Percentiles rank a stretch among this genome's conserved stretches.
Conservation (phyloP, 2,797 vertebrate genomes). For the Poeciliopsis infans region DNA sequence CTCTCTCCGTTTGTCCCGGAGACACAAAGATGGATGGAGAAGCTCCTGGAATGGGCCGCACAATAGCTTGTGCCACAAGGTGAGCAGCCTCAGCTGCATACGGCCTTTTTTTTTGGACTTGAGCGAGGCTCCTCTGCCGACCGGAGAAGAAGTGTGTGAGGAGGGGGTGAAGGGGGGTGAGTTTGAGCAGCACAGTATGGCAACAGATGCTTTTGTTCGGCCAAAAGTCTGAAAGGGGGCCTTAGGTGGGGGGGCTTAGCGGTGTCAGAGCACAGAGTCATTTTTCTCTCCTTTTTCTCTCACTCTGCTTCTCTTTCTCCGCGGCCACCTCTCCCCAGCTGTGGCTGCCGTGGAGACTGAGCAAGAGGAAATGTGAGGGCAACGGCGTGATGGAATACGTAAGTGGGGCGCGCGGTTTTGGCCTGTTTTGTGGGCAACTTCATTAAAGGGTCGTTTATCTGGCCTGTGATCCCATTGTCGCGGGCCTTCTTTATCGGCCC, state of each 20-base stretch:
- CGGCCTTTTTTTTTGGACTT: slow-evolving; percentile 70
- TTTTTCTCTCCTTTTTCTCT: slow-evolving; percentile 93
- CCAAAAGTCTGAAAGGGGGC: slow-evolving; percentile 91
- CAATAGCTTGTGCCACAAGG: slow-evolving; percentile 98
- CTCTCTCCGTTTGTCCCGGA: slow-evolving; percentile 83
- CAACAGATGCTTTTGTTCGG: slow-evolving; percentile 99
- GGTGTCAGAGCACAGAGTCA: slow-evolving; percentile 84
- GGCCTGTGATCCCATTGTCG: slow-evolving; percentile 86
- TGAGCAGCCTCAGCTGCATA: slow-evolving; percentile 86
- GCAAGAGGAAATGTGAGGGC: slow-evolving; percentile 99
- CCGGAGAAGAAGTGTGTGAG: slow-evolving; percentile 49
- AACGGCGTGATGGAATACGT: slow-evolving; percentile 99
- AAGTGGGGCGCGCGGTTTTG: slow-evolving; percentile 90
- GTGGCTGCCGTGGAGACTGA: slow-evolving; percentile 94
- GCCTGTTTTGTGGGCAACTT: slow-evolving; percentile 87
- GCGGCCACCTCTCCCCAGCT: slow-evolving; percentile 82
- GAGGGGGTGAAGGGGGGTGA: slow-evolving; percentile 66
- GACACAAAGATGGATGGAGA: slow-evolving; percentile 97
- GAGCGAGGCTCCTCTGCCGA: slow-evolving; percentile 66
- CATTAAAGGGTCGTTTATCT: slow-evolving; percentile 88
- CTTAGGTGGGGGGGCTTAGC: slow-evolving; percentile 74
- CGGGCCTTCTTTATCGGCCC: slow-evolving; percentile 80
- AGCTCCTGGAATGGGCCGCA: slow-evolving; percentile 93
- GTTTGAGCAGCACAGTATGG: slow-evolving; percentile 98
- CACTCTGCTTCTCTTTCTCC: slow-evolving; percentile 92